Percentiles rank a stretch among this genome's conserved stretches.
These are phyloP conservation scores for Microtus oregoni DNA, from an alignment of 2,113 vertebrate species.

Conservation along the genomic window DNA sequence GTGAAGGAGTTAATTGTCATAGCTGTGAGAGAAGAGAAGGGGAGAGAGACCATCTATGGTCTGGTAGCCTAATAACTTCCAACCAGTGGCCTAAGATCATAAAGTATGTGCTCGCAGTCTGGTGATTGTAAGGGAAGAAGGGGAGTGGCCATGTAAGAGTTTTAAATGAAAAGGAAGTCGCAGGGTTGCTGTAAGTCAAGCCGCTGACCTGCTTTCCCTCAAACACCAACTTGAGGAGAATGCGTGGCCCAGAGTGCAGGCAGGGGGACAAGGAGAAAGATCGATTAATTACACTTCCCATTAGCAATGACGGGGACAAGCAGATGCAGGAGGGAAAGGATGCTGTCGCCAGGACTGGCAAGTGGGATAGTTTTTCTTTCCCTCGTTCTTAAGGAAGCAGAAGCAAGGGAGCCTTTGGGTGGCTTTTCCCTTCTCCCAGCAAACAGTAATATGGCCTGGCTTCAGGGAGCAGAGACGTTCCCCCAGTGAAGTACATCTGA, in stretches of 20 bases:
- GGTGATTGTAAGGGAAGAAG: constrained; percentile 91
- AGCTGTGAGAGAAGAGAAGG: constrained; percentile 79
- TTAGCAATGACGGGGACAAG: constrained; percentile 91
- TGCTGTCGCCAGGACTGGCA: constrained; percentile 63
- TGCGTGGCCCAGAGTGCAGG: constrained; percentile 88
- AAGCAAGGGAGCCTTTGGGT: constrained; percentile 72
- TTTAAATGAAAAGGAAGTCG: constrained; percentile 91
- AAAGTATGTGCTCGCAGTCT: constrained; percentile 86
- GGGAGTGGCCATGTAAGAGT: constrained; percentile 87
- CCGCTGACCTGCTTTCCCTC: constrained; percentile 86
- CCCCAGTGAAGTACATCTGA: not conserved
- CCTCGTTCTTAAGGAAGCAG: constrained; percentile 77
- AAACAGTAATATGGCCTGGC: constrained; percentile 25
- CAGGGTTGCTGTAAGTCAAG: constrained; percentile 88
- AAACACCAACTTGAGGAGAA: constrained; percentile 87
- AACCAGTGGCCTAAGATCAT: constrained; percentile 84
- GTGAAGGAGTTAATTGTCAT: constrained; percentile 80
- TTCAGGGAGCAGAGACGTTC: not conserved
- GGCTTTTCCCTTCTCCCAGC: constrained; percentile 76
- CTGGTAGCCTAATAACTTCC: constrained; percentile 90
- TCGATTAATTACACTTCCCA: constrained; percentile 96
- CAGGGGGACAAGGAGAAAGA: constrained; percentile 91
- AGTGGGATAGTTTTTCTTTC: constrained; percentile 67
- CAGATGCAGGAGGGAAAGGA: constrained; percentile 82
- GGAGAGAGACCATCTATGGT: constrained; percentile 81